These are phyloP conservation scores for Agrotis puta DNA, from an alignment of 2,888 invertebrate species.

Conservation along the genomic window DNA sequence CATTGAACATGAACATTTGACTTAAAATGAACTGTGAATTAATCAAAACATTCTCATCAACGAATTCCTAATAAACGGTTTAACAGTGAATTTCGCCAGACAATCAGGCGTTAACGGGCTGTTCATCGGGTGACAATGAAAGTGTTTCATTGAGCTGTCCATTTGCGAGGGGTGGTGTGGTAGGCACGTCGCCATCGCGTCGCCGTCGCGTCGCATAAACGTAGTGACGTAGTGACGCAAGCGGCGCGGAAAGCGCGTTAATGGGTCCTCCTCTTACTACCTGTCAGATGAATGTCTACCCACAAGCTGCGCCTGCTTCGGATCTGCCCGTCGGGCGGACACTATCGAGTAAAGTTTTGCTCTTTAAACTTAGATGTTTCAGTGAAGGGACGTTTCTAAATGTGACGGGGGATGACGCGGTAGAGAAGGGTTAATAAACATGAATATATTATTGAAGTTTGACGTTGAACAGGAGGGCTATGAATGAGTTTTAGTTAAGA, in stretches of 20 bases:
- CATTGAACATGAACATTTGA: constrained; percentile 20
- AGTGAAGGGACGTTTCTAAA: constrained; percentile 20
- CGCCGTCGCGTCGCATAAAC: constrained; percentile 64
- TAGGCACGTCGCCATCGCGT: constrained; percentile 52
- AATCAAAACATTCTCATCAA: constrained; percentile 63
- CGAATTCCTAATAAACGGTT: constrained; percentile 63
- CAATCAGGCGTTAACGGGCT: constrained; percentile 66
- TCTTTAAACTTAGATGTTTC: constrained; percentile 55
- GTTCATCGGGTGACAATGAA: constrained; percentile 72
- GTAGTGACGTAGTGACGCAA: constrained; percentile 69
- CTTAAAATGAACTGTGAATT: constrained; percentile 48
- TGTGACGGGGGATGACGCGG: constrained; percentile 16
- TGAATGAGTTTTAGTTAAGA: constrained; percentile 6
- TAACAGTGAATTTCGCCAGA: constrained; percentile 64
- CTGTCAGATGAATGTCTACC: constrained; percentile 86
- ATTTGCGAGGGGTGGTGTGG: constrained; percentile 67
- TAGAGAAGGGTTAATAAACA: constrained; percentile 41
- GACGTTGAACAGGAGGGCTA: constrained; percentile 12
- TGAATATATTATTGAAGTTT: constrained; percentile 44
- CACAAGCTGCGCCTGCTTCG: constrained; percentile 69
- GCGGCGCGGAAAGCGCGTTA: constrained; percentile 78
- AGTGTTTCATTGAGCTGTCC: constrained; percentile 77
- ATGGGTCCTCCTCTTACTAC: constrained; percentile 80
- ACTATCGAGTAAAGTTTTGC: constrained; percentile 67
- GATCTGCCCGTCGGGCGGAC: constrained; percentile 67